Percentiles rank a stretch among this genome's conserved stretches.
Evolutionary conservation across 2,888 invertebrate genomes (phyloP).

Genomic region (Rhamphomyia laevipes): DNA sequence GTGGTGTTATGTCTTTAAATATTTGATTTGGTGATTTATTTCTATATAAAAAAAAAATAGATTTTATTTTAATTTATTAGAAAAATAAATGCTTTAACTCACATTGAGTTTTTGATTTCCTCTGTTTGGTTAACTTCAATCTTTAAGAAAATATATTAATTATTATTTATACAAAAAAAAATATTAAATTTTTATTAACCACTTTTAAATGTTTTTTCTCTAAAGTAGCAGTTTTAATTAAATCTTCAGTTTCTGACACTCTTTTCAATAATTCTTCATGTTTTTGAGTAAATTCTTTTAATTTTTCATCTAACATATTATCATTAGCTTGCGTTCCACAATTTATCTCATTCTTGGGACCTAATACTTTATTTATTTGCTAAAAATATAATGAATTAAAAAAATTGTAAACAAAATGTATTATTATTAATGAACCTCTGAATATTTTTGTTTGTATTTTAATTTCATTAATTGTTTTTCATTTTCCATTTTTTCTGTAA

Average conservation of each 20-base stretch:
- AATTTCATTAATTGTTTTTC: constrained; percentile 27
- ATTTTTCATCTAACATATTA: constrained; percentile 23
- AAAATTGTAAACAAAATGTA: too few species aligned
- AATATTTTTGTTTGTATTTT: constrained; percentile 26
- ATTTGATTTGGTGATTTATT: too few species aligned
- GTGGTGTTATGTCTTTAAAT: not conserved
- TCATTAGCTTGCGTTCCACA: constrained; percentile 17
- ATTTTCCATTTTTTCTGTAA: constrained; percentile 25
- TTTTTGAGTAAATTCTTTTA: constrained; percentile 26
- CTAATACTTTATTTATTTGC: too few species aligned
- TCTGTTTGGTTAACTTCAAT: too few species aligned
- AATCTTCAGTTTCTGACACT: constrained; percentile 18
- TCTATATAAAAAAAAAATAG: too few species aligned
- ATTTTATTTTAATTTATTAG: too few species aligned
- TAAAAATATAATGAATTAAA: too few species aligned
- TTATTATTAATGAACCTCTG: constrained; percentile 21
- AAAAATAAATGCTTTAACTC: too few species aligned
- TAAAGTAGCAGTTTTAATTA: not conserved
- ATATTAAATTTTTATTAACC: not conserved
- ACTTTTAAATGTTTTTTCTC: not conserved
- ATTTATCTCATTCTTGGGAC: constrained; percentile 10
- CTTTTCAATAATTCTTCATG: constrained; percentile 24
- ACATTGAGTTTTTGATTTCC: too few species aligned
- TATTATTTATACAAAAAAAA: too few species aligned
- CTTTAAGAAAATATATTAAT: too few species aligned